Percentiles rank a stretch among this genome's conserved stretches.
Evolutionary conservation across 2,888 invertebrate species (phyloP).

Genomic region (Girardia tigrina): DNA sequence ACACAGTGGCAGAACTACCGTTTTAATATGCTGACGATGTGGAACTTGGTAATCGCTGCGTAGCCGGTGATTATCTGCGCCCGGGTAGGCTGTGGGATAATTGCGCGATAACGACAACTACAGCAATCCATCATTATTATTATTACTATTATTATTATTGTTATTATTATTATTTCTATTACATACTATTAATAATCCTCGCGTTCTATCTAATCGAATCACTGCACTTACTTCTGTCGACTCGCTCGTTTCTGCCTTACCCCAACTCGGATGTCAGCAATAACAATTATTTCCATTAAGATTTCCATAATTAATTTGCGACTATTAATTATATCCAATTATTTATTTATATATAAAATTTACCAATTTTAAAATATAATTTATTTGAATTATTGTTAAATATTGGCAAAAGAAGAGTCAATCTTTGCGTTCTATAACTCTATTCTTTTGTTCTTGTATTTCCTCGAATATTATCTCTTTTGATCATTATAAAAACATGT

Average conservation of each 20-base stretch:
- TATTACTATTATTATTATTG: not conserved
- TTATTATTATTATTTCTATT: not conserved
- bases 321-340: not conserved
- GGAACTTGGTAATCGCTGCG: slow-evolving; percentile 16
- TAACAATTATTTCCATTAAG: not conserved
- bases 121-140: slow-evolving; percentile 13
- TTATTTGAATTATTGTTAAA: no score
- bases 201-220: not conserved
- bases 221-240: not conserved
- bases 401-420: no score
- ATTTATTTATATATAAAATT: not conserved
- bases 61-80: slow-evolving; percentile 16
- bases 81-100: slow-evolving; percentile 13
- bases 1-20: slow-evolving; percentile 3
- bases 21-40: slow-evolving; percentile 6
- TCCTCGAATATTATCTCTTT: no score
- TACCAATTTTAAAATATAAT: not conserved
- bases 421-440: no score
- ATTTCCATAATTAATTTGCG: not conserved
- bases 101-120: slow-evolving; percentile 7
- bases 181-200: slow-evolving; percentile 8
- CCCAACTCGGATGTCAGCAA: not conserved
- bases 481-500: no score
- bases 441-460: no score
- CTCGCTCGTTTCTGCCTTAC: not conserved